Percentiles rank a stretch among this genome's conserved stretches.
Conservation (phyloP, 1,140 invertebrate genomes). For the Atta colombica region DNA sequence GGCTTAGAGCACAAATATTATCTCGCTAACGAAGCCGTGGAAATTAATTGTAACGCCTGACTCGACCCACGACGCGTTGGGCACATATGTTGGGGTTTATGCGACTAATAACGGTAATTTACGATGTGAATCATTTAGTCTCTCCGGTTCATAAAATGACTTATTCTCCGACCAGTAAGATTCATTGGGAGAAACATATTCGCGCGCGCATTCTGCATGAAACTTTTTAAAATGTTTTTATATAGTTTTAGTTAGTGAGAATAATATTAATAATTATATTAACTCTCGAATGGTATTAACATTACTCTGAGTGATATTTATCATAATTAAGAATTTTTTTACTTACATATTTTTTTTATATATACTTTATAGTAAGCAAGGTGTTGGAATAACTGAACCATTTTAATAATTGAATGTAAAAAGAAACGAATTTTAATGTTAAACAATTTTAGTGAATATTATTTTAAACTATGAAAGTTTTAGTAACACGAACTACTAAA, state of each 20-base stretch:
- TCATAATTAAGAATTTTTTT: too few relatives aligned
- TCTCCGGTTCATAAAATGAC: neutral
- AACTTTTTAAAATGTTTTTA: neutral
- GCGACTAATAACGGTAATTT: slow-evolving; percentile 39
- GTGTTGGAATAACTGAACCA: too few relatives aligned
- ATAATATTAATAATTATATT: neutral
- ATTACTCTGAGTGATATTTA: too few relatives aligned
- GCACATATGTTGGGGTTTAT: slow-evolving; percentile 33
- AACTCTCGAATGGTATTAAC: too few relatives aligned
- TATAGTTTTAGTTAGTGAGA: neutral
- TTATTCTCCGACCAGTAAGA: neutral
- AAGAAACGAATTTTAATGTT: too few relatives aligned
- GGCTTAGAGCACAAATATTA: slow-evolving; percentile 46
- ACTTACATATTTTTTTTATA: too few relatives aligned
- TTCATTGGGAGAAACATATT: neutral
- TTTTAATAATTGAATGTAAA: too few relatives aligned
- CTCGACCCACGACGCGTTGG: slow-evolving; percentile 10
- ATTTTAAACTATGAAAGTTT: too few relatives aligned
- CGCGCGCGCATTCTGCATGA: neutral
- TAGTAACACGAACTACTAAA: too few relatives aligned
- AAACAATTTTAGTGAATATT: too few relatives aligned
- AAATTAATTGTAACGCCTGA: slow-evolving; percentile 62
- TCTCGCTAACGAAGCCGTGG: slow-evolving; percentile 42
- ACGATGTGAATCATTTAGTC: neutral
- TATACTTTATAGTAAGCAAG: too few relatives aligned